These are phyloP conservation scores for Drosophila meridiana DNA, from an alignment of 2,888 invertebrate genomes.

Conservation along the genomic window DNA sequence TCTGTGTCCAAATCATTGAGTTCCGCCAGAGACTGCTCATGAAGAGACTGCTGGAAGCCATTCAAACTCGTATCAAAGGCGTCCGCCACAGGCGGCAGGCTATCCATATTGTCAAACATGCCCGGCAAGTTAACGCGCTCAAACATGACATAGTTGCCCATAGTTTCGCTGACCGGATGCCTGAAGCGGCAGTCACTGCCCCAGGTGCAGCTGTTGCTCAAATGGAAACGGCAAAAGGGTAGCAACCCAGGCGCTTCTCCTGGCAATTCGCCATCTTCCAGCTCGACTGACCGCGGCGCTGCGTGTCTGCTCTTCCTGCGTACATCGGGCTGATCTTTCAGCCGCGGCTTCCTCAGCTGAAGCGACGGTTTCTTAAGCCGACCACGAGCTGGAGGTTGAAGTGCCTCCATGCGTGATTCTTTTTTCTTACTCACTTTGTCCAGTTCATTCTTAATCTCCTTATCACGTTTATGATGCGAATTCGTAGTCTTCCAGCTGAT, in stretches of 20 bases:
- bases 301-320: not conserved
- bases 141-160: conserved; percentile 66
- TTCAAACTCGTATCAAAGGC: conserved; percentile 26
- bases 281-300: not conserved
- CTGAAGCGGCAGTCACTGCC: conserved; percentile 41
- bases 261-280: conserved; percentile 59
- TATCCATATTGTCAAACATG: not conserved
- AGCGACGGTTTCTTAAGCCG: too few species aligned
- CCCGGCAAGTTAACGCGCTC: conserved; percentile 16
- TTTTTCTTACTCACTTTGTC: too few species aligned
- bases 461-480: not conserved
- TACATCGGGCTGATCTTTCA: not conserved
- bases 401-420: not conserved
- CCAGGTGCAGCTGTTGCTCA: conserved; percentile 37
- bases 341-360: not conserved
- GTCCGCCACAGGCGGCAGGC: not conserved
- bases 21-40: not conserved
- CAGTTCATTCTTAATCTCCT: rapidly evolving
- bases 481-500: not conserved
- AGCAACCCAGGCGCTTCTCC: not conserved
- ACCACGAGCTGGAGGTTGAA: not conserved
- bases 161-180: conserved; percentile 18
- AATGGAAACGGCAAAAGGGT: conserved; percentile 40
- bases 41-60: not conserved
- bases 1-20: conserved; percentile 29